Base-by-base conservation (phyloP, 1,140 invertebrate species). In the Cotesia chilonis region DNA sequence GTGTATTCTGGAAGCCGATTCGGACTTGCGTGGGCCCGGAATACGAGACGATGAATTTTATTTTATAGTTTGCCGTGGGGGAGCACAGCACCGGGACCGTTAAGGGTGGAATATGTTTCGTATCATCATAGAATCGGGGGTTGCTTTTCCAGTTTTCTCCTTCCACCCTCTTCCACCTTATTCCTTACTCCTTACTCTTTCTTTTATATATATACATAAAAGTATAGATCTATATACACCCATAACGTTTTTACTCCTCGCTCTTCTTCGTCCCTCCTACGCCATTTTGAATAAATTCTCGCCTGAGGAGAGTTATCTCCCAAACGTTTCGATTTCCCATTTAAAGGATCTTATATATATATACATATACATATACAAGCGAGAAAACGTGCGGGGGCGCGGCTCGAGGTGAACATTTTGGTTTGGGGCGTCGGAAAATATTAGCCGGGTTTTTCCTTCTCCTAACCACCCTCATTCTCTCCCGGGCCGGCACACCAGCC, bases 221-320 rank as follows among this genome's bases (percentile, higher is more conserved):
- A 47, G 41, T 57, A 54, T 73, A 52, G 35, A 78, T 80, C 76
- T 71, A 17, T 41, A 71, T 67, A 59, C 72, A 63, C 67, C 55
- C 68, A 68, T 71, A 72, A 69, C 68, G 51, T 47, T 47, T 47
- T 47, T 47, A 47, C 67, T 74, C 73, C 52, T 75, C 67, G 54
- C 57, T 51, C 20, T 63, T 68, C 35, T 9, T 36, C 38, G 51
- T 35, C 66, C 47, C 51, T 70, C 55, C 38, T 65, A 47, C 70
- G 84, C 86, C 86, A 87, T 87, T 87, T 87, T 87, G 86, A 87
- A 87, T 87, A 86, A 79, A 87, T 87, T 87, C 84, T 81, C 84
- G 80, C 85, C 80, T 81, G 78, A 82, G 80, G 82, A 86, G 82
- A 87, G 83, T 87, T 87, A 86, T 87, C 84, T 86, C 78, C 80